These are phyloP conservation scores for Samia ricini DNA, from an alignment of 1,140 invertebrate species.

Conservation along the genomic window DNA sequence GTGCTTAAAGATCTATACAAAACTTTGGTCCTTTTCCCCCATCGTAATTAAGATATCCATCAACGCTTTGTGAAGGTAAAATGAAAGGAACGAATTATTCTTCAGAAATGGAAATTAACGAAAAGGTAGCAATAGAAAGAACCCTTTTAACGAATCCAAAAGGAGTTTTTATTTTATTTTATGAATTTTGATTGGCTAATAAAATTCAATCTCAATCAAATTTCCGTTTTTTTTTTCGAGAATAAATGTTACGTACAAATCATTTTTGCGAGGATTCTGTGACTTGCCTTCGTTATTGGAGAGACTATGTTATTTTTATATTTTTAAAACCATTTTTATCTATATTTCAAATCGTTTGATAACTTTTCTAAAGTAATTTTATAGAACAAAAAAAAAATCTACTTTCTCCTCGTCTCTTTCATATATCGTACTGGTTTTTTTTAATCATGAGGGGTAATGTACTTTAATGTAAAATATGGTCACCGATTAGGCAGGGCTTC, in stretches of 20 bases:
- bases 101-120: slow-evolving; percentile 27
- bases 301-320: neutral
- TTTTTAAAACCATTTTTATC: no score
- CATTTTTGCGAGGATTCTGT: neutral
- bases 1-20: neutral
- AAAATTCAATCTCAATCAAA: slow-evolving; percentile 48
- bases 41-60: slow-evolving; percentile 29
- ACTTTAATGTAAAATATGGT: no score
- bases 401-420: no score
- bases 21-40: neutral
- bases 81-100: slow-evolving; percentile 20
- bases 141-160: slow-evolving; percentile 36
- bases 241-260: slow-evolving; percentile 38
- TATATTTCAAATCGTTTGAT: no score
- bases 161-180: slow-evolving; percentile 26
- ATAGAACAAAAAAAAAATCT: no score
- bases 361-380: no score
- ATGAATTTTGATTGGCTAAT: slow-evolving; percentile 48
- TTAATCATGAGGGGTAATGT: no score
- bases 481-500: no score
- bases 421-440: no score
- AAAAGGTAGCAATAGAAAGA: neutral
- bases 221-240: slow-evolving; percentile 17
- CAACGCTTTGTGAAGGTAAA: slow-evolving; percentile 9
- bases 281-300: neutral